These are phyloP conservation scores for Pogonocherus hispidulus DNA, from an alignment of 2,888 invertebrate species.

Conservation along the genomic window DNA sequence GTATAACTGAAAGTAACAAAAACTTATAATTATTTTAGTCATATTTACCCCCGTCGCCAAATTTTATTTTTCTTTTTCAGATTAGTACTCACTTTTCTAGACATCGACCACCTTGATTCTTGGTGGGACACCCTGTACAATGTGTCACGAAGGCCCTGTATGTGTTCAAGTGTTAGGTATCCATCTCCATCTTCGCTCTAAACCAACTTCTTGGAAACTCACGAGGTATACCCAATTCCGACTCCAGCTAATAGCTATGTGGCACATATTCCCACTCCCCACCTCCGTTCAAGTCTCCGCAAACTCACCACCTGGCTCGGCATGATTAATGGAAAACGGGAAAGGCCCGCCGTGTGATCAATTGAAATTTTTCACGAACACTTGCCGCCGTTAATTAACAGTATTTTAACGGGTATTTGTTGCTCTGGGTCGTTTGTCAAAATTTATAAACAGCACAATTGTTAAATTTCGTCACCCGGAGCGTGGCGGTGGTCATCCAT, in stretches of 20 bases:
- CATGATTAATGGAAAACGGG: conserved; percentile 21
- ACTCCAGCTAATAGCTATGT: not conserved
- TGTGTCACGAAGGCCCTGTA: no score
- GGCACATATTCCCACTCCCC: conserved; percentile 1
- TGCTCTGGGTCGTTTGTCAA: conserved; percentile 17
- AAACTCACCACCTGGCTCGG: conserved; percentile 12
- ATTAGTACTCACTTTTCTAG: no score
- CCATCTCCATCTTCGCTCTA: no score
- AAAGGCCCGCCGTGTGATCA: conserved; percentile 16
- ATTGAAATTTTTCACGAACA: conserved; percentile 24
- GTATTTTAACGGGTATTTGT: conserved; percentile 18
- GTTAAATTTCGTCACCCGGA: not conserved
- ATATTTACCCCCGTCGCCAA: no score
- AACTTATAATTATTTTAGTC: no score
- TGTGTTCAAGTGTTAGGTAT: no score
- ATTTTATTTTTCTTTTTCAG: no score
- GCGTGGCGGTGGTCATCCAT: not conserved
- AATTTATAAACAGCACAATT: not conserved
- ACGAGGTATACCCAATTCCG: not conserved
- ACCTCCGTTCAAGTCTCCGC: not conserved
- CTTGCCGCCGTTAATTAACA: conserved; percentile 26
- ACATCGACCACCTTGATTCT: no score
- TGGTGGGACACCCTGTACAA: no score
- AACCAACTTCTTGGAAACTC: no score
- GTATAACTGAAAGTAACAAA: no score